Conservation (phyloP, 92 coral and sea anemone genomes). For the Epizoanthus scotinus region DNA sequence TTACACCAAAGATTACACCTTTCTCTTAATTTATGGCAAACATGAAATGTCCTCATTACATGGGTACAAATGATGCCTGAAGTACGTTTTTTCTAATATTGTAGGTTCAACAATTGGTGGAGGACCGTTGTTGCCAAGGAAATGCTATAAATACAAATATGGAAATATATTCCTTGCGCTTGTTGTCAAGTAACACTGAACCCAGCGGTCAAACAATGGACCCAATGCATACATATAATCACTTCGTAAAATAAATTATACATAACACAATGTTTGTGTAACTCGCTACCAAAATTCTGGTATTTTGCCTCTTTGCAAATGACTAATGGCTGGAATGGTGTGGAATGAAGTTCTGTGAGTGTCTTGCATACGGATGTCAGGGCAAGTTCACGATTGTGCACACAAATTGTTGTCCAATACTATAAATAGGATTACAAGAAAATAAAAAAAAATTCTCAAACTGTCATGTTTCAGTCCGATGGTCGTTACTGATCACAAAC, state of each 20-base stretch:
- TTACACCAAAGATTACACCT: neutral
- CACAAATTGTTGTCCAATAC: too few species aligned
- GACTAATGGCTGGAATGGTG: too few species aligned
- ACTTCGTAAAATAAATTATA: neutral
- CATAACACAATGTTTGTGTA: neutral
- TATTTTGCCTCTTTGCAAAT: too few species aligned
- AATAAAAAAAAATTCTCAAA: too few species aligned
- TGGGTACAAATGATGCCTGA: neutral
- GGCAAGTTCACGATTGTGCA: too few species aligned
- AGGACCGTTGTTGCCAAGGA: neutral
- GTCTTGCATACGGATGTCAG: too few species aligned
- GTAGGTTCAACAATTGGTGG: neutral
- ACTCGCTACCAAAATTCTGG: too few species aligned
- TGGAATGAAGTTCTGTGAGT: too few species aligned
- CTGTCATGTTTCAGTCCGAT: too few species aligned
- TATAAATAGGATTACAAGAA: too few species aligned
- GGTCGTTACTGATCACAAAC: too few species aligned
- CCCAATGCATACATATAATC: neutral
- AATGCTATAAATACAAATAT: neutral
- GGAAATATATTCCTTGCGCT: neutral
- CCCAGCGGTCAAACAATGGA: neutral
- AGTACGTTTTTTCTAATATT: neutral
- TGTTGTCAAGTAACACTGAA: neutral
- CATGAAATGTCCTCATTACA: neutral
- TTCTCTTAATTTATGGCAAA: slow-evolving; percentile 8